Conservation (phyloP, 2,888 invertebrate genomes). For the Protophormia terraenovae region DNA sequence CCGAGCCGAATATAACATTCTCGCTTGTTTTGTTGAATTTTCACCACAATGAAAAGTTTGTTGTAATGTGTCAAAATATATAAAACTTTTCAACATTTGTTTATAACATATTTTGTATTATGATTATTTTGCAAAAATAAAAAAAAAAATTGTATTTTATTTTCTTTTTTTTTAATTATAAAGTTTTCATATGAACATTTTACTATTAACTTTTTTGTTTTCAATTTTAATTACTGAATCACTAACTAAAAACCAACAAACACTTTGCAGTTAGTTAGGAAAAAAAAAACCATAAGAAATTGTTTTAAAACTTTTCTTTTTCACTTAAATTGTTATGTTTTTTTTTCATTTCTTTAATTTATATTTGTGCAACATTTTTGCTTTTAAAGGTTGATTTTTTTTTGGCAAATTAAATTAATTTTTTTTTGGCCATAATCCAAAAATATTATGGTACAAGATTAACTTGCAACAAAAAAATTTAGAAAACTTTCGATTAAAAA, state of each 20-base stretch:
- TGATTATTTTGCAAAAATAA: neutral
- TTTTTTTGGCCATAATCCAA: conserved; percentile 56
- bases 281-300: conserved; percentile 4
- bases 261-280: conserved; percentile 7
- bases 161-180: conserved; percentile 26
- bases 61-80: neutral
- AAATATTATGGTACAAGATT: conserved; percentile 60
- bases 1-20: no score
- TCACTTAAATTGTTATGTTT: neutral
- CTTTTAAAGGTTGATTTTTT: conserved; percentile 15
- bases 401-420: no score
- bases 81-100: conserved; percentile 10
- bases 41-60: conserved; percentile 13
- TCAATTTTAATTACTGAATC: conserved; percentile 22
- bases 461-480: conserved; percentile 56
- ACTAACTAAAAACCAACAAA: neutral
- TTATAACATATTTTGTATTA: conserved; percentile 19
- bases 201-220: neutral
- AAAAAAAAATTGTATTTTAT: neutral
- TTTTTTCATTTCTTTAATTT: conserved; percentile 8
- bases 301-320: neutral
- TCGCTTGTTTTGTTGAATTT: conserved; percentile 2
- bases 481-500: conserved; percentile 62
- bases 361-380: conserved; percentile 38
- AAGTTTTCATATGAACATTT: conserved; percentile 19